Percentiles rank a stretch among this genome's conserved stretches.
Conservation (phyloP, 2,888 invertebrate species). For the Cylloceria caligata region DNA sequence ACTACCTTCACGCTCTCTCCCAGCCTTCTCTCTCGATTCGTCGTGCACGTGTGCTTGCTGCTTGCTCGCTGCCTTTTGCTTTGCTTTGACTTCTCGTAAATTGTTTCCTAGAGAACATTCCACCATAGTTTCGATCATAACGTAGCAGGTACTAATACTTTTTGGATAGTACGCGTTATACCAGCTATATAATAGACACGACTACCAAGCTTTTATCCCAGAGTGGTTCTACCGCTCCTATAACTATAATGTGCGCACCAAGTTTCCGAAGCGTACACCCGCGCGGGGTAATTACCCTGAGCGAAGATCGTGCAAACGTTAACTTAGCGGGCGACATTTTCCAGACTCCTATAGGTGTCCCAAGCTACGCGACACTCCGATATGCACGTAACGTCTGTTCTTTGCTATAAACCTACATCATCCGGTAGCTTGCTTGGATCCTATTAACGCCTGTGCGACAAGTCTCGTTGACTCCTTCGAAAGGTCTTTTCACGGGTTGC, state of each 20-base stretch:
- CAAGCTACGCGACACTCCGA: constrained; percentile 20
- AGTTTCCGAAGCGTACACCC: constrained; percentile 22
- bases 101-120: constrained; percentile 64
- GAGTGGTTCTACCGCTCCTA: constrained; percentile 16
- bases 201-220: constrained; percentile 20
- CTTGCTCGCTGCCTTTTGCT: constrained; percentile 17
- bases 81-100: constrained; percentile 59
- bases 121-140: constrained; percentile 52
- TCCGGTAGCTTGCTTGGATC: constrained; percentile 29
- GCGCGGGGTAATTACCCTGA: constrained; percentile 47
- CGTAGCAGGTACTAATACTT: constrained; percentile 28
- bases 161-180: neutral
- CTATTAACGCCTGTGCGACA: constrained; percentile 37
- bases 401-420: neutral
- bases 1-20: constrained; percentile 10
- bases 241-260: constrained; percentile 26
- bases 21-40: constrained; percentile 54
- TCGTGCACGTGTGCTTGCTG: constrained; percentile 60
- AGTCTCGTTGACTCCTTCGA: constrained; percentile 21
- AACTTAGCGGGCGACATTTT: constrained; percentile 40
- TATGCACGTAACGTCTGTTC: constrained; percentile 1
- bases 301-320: constrained; percentile 64
- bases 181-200: constrained; percentile 26
- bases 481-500: constrained; percentile 19
- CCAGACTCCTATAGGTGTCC: constrained; percentile 17